phyloP scores from a whole-genome alignment of 1,140 invertebrate species.

The Eurytemora carolleeae region DNA sequence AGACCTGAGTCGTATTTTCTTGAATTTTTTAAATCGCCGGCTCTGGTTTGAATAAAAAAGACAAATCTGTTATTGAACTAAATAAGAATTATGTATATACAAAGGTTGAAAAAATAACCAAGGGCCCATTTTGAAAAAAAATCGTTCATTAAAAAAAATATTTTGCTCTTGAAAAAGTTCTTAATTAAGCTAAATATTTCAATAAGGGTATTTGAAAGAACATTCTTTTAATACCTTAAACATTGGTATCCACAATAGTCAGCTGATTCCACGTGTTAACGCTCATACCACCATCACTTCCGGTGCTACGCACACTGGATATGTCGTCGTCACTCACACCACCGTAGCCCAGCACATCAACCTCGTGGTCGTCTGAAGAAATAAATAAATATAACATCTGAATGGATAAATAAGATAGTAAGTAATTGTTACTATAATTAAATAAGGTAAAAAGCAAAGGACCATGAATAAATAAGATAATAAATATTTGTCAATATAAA shows the following conservation, averaged over 20 bases:
- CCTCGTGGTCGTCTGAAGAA: conserved; percentile 46
- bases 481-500: background rate
- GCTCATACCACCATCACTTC: conserved; percentile 53
- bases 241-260: conserved; percentile 23
- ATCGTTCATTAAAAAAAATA: no score
- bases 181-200: no score
- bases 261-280: conserved; percentile 43
- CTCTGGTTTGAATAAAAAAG: no score
- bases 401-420: background rate
- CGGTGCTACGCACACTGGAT: conserved; percentile 45
- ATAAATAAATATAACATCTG: conserved; percentile 19
- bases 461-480: background rate
- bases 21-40: no score
- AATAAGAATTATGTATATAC: no score
- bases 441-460: background rate
- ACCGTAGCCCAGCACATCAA: conserved; percentile 64
- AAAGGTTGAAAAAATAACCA: no score
- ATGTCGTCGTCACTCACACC: conserved; percentile 62
- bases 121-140: no score
- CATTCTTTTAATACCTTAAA: no score
- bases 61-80: no score
- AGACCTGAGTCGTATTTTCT: no score
- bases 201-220: no score
- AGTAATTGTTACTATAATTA: background rate
- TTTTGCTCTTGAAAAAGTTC: no score